Evolutionary conservation across 2,888 invertebrate species (phyloP), one percentile per base, ranked within the genome.

Genomic region (Rhaphigaster nebulosa): DNA sequence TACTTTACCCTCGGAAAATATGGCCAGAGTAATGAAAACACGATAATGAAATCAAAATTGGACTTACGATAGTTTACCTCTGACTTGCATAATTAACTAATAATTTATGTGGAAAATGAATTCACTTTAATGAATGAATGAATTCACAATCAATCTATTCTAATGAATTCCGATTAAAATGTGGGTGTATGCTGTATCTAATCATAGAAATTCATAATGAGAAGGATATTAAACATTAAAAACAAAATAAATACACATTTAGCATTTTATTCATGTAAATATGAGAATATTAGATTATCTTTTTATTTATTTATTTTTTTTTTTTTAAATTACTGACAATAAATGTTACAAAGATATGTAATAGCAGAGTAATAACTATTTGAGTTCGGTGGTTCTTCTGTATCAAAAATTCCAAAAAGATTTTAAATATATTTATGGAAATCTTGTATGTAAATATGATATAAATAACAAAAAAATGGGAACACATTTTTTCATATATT

Each of bases 311-410:
- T n/a, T n/a, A n/a, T n/a, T 65, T 29, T 45, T 52, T 52, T 60
- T 60, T 60, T 76, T 76, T 76, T 76, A 6, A 76, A 34, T 76
- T 20, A 38, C 20, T 8, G 20, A 38, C 70, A 76, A 38, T 76
- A 76, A 18, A 76, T 76, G 18, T 76, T 76, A 76, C 70, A 76
- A 38, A 76, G 70, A 76, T 76, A 76, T 76, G 70, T 76, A 76
- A 76, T 76, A 38, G 26, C 70, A 20, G 34, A 38, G 34, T 38
- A 76, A 76, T 38, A n/a, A 38, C 70, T 76, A 76, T 4, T 38
- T 34, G 70, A 29, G 38, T 34, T 34, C 15, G 29, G 70, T 76
- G 70, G n/a, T 76, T 38, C 3, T 23, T 38, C 34, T 20, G 70
- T 20, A 76, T 38, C 65, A 29, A 65, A 76, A 76, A 38, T 8